Base-by-base conservation (phyloP, 2,888 invertebrate species). In the Nemapogon koenigi region DNA sequence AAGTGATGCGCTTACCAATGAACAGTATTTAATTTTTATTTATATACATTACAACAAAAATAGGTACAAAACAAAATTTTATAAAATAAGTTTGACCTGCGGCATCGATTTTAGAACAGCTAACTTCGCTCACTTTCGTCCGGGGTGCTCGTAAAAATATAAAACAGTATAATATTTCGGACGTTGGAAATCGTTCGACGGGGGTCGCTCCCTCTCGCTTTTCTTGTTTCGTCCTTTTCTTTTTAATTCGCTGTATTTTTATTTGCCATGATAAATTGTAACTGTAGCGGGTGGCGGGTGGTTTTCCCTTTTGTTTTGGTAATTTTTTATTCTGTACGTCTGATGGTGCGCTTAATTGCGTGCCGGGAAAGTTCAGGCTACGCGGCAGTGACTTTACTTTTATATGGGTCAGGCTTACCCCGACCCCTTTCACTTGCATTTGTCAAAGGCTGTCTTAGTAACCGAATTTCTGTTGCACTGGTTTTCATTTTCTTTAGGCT, bases 261-360 rank as follows among this genome's bases (percentile, higher is more conserved):
- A 76, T 76, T 78, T 70, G 70, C 67, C 72, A 76, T 78, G 76
- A 78, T 78, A 76, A 76, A 78, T 78, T 73, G 75, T 73, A 65
- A 66, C 68, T 57, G 68, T 62, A 61, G 59, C 49, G 61, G 58
- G 53, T 39, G 37, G 40, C 50, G 52, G 46, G 38, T 30, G 38
- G 22, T 18, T 16, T 38, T 57, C 62, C 65, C 71, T 69, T 73
- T 78, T 76, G 73, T 75, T 78, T 75, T 70, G 65, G 72, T 71
- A 72, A 68, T 73, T 73, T 75, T 76, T 76, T 76, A 73, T 71
- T 38, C 41, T 33, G 35, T 38, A 41, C 38, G 70, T 76, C 75
- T 72, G 67, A 63, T 69, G 72, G 68, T 62, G 59, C 57, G 68
- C 65, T 72, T 76, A 76, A 76, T 76, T 35, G 35, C 35, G 33